Evolutionary conservation across 1,140 invertebrate species (phyloP).

Genomic region (Psix sp.): DNA sequence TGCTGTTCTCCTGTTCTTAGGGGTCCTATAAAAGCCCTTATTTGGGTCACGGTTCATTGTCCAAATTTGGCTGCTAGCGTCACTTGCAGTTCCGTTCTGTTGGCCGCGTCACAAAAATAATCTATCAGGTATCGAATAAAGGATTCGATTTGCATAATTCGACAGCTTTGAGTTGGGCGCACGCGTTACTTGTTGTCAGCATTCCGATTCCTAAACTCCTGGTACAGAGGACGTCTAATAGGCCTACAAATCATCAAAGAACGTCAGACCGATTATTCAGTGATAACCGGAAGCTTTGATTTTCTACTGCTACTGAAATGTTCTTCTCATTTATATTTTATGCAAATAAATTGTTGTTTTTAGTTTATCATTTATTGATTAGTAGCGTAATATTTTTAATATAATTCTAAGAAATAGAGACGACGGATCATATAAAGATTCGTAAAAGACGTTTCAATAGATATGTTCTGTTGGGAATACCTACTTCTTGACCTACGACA

Average conservation of each 20-base stretch:
- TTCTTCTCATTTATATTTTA: no score
- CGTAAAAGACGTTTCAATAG: no score
- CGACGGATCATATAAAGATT: no score
- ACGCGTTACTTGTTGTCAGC: slow-evolving; percentile 5
- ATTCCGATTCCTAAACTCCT: slow-evolving; percentile 65
- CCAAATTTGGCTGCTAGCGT: slow-evolving; percentile 45
- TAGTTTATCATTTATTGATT: no score
- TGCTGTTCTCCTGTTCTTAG: slow-evolving; percentile 71
- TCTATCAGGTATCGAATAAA: slow-evolving; percentile 76
- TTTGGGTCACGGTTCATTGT: slow-evolving; percentile 73
- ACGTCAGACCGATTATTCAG: slow-evolving; percentile 23
- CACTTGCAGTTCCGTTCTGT: slow-evolving; percentile 64
- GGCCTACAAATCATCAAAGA: slow-evolving; percentile 74
- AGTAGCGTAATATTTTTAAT: no score
- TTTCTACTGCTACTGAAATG: no score
- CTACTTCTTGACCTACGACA: slow-evolving; percentile 43
- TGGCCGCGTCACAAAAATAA: slow-evolving; percentile 73
- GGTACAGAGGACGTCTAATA: slow-evolving; percentile 71
- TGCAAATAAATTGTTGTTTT: no score
- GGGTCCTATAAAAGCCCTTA: slow-evolving; percentile 77
- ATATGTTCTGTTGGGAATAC: slow-evolving; percentile 3
- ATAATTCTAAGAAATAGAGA: no score
- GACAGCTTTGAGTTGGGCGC: slow-evolving; percentile 10
- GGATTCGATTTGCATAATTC: slow-evolving; percentile 76
- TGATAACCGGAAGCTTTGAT: not conserved